phyloP scores from a whole-genome alignment of 2,888 invertebrate genomes.

The Synanthedon vespiformis region DNA sequence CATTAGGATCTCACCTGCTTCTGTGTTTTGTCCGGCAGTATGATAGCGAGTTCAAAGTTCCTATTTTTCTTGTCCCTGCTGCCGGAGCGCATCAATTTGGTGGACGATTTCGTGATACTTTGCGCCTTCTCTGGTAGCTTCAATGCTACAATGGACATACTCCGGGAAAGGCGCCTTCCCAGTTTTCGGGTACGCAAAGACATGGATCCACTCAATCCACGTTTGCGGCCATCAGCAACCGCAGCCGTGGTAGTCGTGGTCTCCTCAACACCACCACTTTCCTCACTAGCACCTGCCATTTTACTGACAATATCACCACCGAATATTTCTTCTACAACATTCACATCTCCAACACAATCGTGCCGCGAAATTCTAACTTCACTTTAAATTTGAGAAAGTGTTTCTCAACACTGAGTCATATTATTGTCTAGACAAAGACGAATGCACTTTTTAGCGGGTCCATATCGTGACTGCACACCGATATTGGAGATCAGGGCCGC shows the following conservation, averaged over 20 bases:
- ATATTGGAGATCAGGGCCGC: constrained; percentile 37
- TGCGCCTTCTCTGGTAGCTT: constrained; percentile 72
- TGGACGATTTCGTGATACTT: constrained; percentile 70
- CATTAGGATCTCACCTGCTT: constrained; percentile 63
- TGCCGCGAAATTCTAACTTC: constrained; percentile 30
- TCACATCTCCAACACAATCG: constrained; percentile 49
- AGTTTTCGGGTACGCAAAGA: constrained; percentile 61
- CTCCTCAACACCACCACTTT: constrained; percentile 39
- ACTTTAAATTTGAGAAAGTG: constrained; percentile 40
- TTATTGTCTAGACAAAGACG: constrained; percentile 27
- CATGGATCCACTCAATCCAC: constrained; percentile 60
- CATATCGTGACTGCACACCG: constrained; percentile 43
- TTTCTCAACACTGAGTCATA: constrained; percentile 44
- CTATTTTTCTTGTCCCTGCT: constrained; percentile 70
- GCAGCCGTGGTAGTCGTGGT: constrained; percentile 14
- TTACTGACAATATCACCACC: constrained; percentile 38
- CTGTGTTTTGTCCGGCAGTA: constrained; percentile 75
- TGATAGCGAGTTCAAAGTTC: constrained; percentile 72
- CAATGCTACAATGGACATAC: constrained; percentile 67
- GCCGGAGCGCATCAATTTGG: constrained; percentile 69
- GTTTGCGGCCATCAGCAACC: constrained; percentile 34
- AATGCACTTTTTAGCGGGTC: constrained; percentile 45
- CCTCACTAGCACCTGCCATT: constrained; percentile 61
- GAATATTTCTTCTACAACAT: constrained; percentile 33
- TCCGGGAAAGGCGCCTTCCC: constrained; percentile 64